phyloP scores from a whole-genome alignment of 2,113 vertebrate genomes.

The Jacana jacana region DNA sequence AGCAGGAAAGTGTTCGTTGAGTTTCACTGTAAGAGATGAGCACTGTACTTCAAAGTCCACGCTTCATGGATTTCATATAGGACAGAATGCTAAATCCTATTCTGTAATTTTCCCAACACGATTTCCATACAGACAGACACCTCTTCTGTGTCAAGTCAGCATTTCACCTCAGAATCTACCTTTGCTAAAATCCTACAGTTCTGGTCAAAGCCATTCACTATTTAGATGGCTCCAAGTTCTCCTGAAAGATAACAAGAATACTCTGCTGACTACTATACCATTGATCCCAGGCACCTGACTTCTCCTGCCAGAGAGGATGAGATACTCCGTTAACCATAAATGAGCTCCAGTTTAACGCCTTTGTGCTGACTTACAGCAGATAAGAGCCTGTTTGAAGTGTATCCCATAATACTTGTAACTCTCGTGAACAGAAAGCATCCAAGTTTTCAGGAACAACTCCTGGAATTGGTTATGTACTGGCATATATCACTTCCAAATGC shows the following conservation, averaged over 20 bases:
- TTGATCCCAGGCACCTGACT: background rate
- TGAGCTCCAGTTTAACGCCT: background rate
- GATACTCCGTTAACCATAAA: background rate
- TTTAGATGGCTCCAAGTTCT: background rate
- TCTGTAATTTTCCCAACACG: background rate
- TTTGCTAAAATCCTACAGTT: background rate
- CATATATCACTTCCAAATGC: background rate
- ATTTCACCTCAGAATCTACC: background rate
- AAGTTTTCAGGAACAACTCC: background rate
- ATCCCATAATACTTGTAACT: background rate
- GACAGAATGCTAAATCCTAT: background rate
- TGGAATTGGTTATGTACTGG: background rate
- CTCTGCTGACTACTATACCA: background rate
- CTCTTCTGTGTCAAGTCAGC: background rate
- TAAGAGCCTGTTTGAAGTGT: background rate
- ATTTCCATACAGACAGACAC: background rate
- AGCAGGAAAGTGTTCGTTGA: background rate
- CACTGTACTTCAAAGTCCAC: background rate
- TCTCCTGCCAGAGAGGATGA: background rate
- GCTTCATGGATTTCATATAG: background rate
- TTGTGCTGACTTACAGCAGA: background rate
- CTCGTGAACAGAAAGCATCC: background rate
- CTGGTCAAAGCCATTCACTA: background rate
- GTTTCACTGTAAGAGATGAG: background rate
- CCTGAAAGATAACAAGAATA: background rate